Evolutionary conservation across 2,888 invertebrate genomes (phyloP).

Genomic region (Neoaliturus tenellus): DNA sequence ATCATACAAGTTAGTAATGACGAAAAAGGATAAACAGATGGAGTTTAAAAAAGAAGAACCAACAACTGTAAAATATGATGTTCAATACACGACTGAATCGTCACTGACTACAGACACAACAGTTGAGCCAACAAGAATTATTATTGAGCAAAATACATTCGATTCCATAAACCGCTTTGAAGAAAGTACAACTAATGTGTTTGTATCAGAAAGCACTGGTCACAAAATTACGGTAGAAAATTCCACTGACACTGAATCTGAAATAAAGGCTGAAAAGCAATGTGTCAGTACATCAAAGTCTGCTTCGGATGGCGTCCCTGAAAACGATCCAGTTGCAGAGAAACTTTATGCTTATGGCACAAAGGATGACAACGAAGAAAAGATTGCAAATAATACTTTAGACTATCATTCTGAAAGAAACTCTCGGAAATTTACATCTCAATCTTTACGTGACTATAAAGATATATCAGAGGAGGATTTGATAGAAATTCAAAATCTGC

Average conservation of each 20-base stretch:
- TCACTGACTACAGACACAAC: not conserved
- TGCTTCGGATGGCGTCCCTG: not conserved
- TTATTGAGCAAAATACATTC: not conserved
- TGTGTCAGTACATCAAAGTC: not conserved
- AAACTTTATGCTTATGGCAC: not conserved
- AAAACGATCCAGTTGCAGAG: not conserved
- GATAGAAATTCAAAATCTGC: not conserved
- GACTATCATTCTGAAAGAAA: not conserved
- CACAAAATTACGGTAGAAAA: no score
- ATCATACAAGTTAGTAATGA: not conserved
- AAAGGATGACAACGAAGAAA: not conserved
- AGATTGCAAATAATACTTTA: not conserved
- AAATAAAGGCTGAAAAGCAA: not conserved
- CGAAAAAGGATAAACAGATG: not conserved
- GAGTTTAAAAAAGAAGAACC: no score
- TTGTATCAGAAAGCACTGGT: no score
- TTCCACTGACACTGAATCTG: no score
- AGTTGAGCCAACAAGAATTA: not conserved
- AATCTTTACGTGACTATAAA: constrained; percentile 2
- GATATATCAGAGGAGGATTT: constrained; percentile 13
- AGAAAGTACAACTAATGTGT: not conserved
- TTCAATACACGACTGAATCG: not conserved
- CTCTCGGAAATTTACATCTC: not conserved
- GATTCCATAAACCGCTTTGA: not conserved
- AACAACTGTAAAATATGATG: not conserved